Evolutionary conservation across 2,888 invertebrate genomes (phyloP), one percentile per base, ranked within the genome.

Genomic region (Eupithecia abbreviata): DNA sequence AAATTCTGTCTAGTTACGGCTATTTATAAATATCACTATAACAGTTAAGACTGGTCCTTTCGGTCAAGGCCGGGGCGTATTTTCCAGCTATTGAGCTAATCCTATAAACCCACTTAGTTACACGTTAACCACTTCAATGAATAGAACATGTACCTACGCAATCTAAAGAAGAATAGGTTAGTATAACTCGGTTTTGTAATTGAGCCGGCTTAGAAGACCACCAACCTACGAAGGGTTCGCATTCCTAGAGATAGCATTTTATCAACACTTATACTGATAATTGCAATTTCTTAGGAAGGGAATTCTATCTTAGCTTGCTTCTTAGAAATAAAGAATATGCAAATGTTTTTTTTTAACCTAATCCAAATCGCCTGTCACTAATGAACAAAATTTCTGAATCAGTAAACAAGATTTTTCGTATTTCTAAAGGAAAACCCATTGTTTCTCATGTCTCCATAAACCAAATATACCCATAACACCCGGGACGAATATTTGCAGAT

Each of bases 1-100:
- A 71, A 47, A 71, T 67, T 43, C 49, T 71, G 43, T 71, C 12
- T 42, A 67, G 69, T 76, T 72, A 76, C 72, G 68, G 75, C 71
- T 75, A 70, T 75, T 75, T 79, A 72, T 68, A 30, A 30, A 30
- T 30, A 76, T 73, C 71, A 30, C 67, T 73, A 51, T 13, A 69
- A 55, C 68, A 62, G 70, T 66, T 66, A 73, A 74, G 55, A 73
- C 74, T 78, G 71, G 65, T 58, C 73, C 73, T 79, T 76, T 74
- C 77, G 81, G 82, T 80, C 80, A 81, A 80, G 80, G 80, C 43
- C 75, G 74, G 74, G 47, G 76, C 55, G 70, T 76, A 71, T 42
- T 77, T 74, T 77, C 72, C 75, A 74, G 73, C 72, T 76, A 68
- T 68, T 73, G 62, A 73, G 49, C 72, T 71, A 72, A 77, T 74